Conservation (phyloP, 2,113 vertebrate species). For the Oreochromis aureus region DNA sequence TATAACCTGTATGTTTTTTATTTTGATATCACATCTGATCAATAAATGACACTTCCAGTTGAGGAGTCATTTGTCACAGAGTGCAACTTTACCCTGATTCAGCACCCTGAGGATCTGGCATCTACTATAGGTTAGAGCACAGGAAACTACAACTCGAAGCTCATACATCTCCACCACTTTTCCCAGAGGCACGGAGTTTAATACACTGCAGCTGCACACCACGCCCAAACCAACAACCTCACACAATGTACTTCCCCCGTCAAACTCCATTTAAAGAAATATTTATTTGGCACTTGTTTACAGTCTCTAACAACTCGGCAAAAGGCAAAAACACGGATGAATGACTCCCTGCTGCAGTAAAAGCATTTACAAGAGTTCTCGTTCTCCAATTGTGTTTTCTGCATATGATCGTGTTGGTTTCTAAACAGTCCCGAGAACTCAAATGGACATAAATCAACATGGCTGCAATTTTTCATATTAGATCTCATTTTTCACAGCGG, state of each 20-base stretch:
- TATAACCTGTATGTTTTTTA: background rate
- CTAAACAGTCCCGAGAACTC: background rate
- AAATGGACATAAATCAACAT: constrained; percentile 1
- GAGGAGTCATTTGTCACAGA: constrained; percentile 11
- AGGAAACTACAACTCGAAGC: background rate
- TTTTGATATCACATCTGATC: constrained; percentile 3
- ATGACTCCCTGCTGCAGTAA: background rate
- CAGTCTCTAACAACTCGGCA: background rate
- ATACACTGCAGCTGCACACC: background rate
- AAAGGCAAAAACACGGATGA: background rate
- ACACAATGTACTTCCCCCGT: background rate
- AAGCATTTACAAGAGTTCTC: background rate
- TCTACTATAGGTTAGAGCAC: background rate
- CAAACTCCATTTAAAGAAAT: background rate
- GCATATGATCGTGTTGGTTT: background rate
- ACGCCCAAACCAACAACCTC: background rate
- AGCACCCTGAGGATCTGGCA: constrained; percentile 9
- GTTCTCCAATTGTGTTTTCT: background rate
- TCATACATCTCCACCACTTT: constrained; percentile 17
- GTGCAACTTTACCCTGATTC: background rate
- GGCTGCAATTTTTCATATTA: constrained; percentile 9
- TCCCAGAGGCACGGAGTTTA: background rate
- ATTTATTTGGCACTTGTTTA: background rate
- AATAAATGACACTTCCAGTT: constrained; percentile 12
- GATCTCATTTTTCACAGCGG: background rate